Percentiles rank a stretch among this genome's conserved stretches.
Conservation (phyloP, 1,140 invertebrate species). For the Heliothis virescens region DNA sequence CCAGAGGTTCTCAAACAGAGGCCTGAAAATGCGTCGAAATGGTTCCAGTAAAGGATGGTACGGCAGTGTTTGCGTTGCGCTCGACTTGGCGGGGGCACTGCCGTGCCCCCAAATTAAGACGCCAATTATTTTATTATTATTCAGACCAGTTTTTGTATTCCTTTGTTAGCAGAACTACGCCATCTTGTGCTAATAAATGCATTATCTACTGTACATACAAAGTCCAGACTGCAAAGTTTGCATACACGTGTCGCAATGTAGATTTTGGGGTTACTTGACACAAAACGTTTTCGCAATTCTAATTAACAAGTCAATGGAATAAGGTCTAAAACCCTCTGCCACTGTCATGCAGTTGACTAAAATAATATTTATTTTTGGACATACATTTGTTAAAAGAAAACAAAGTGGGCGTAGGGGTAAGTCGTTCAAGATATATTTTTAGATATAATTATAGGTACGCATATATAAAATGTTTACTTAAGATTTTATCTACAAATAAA, state of each 20-base stretch:
- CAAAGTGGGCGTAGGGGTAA: constrained; percentile 35
- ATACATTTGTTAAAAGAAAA: constrained; percentile 34
- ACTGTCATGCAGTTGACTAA: constrained; percentile 24
- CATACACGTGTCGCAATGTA: constrained; percentile 33
- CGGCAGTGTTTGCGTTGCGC: too few relatives aligned
- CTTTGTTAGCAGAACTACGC: neutral
- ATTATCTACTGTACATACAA: constrained; percentile 23
- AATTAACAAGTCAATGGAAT: neutral
- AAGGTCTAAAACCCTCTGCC: constrained; percentile 1
- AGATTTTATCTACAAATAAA: constrained; percentile 37
- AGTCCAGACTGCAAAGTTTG: constrained; percentile 28
- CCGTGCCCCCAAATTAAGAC: too few relatives aligned
- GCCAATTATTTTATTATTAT: too few relatives aligned
- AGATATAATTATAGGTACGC: constrained; percentile 35
- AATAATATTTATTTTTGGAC: constrained; percentile 45
- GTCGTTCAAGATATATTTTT: constrained; percentile 43
- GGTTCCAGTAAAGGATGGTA: too few relatives aligned
- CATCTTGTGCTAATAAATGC: constrained; percentile 25
- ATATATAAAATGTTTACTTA: constrained; percentile 41
- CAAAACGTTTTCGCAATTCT: constrained; percentile 4
- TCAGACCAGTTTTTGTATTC: neutral
- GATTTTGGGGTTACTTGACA: constrained; percentile 29
- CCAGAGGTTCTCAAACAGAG: too few relatives aligned
- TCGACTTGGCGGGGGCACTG: too few relatives aligned
- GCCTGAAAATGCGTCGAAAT: too few relatives aligned